Evolutionary conservation across 1,140 invertebrate species (phyloP).

Genomic region (Drosophila azteca): DNA sequence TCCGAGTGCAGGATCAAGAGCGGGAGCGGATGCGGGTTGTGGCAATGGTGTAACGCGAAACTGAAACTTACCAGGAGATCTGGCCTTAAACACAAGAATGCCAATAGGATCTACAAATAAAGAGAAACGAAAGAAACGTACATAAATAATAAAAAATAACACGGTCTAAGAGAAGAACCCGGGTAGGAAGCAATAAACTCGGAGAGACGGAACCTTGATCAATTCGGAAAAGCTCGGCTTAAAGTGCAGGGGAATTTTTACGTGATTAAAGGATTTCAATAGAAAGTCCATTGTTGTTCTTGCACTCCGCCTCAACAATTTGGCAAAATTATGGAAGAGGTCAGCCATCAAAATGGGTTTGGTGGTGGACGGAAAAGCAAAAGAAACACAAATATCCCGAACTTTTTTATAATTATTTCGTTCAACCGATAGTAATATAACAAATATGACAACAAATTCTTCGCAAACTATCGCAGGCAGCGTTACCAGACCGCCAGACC

Average conservation of each 20-base stretch:
- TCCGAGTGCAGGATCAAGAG: constrained; percentile 28
- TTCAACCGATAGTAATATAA: constrained; percentile 23
- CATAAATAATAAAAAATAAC: constrained; percentile 79
- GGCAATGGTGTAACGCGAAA: constrained; percentile 57
- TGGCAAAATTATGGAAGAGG: constrained; percentile 35
- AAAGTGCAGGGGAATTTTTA: constrained; percentile 20
- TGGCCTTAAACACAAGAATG: constrained; percentile 89
- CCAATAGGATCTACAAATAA: constrained; percentile 88
- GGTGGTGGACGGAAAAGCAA: constrained; percentile 35
- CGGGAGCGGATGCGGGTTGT: no score
- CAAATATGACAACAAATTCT: constrained; percentile 47
- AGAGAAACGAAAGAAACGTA: constrained; percentile 81
- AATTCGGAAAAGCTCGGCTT: background rate
- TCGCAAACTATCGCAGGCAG: constrained; percentile 6
- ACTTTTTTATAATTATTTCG: constrained; percentile 37
- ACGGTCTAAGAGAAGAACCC: constrained; percentile 29
- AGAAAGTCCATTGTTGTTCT: constrained; percentile 51
- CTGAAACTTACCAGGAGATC: constrained; percentile 87
- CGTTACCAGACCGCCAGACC: constrained; percentile 38
- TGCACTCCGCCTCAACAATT: constrained; percentile 40
- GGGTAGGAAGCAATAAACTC: background rate
- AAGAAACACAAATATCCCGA: constrained; percentile 48
- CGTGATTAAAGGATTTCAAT: constrained; percentile 51
- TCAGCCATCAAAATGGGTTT: constrained; percentile 19
- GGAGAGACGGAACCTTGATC: no score